phyloP scores from a whole-genome alignment of 2,113 vertebrate species.

The Glaucidium brasilianum region DNA sequence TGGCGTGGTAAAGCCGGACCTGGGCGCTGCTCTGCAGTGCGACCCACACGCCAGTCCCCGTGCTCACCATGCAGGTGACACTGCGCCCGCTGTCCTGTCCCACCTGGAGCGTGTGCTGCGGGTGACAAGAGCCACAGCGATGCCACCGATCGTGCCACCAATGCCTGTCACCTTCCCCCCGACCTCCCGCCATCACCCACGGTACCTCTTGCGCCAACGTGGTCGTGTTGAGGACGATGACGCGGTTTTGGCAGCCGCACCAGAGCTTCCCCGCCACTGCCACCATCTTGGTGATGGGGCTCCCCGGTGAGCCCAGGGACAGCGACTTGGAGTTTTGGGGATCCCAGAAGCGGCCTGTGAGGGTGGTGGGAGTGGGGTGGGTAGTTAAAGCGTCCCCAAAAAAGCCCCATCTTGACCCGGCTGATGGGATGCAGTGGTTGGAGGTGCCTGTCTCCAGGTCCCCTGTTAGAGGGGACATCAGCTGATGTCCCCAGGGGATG shows the following conservation, averaged over 20 bases:
- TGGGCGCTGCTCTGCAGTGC: slow-evolving; percentile 93
- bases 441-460: not conserved
- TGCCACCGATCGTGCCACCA: fast-evolving
- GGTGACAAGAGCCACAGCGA: not conserved
- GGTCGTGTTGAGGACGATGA: slow-evolving; percentile 86
- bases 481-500: not conserved
- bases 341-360: slow-evolving; percentile 95
- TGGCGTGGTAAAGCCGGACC: slow-evolving; percentile 90
- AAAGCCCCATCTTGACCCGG: fast-evolving
- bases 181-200: fast-evolving
- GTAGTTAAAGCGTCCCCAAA: fast-evolving
- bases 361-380: not conserved
- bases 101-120: slow-evolving; percentile 87
- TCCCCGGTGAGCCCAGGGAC: slow-evolving; percentile 83
- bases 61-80: slow-evolving; percentile 91
- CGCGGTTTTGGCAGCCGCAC: slow-evolving; percentile 93
- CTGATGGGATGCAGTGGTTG: fast-evolving
- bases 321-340: slow-evolving; percentile 91
- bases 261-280: slow-evolving; percentile 90
- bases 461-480: not conserved
- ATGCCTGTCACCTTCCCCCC: fast-evolving
- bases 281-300: slow-evolving; percentile 96
- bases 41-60: slow-evolving; percentile 89
- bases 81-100: slow-evolving; percentile 89
- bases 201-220: slow-evolving; percentile 88